Base-by-base conservation (phyloP, 2,888 invertebrate species). In the Laspeyria flexula region DNA sequence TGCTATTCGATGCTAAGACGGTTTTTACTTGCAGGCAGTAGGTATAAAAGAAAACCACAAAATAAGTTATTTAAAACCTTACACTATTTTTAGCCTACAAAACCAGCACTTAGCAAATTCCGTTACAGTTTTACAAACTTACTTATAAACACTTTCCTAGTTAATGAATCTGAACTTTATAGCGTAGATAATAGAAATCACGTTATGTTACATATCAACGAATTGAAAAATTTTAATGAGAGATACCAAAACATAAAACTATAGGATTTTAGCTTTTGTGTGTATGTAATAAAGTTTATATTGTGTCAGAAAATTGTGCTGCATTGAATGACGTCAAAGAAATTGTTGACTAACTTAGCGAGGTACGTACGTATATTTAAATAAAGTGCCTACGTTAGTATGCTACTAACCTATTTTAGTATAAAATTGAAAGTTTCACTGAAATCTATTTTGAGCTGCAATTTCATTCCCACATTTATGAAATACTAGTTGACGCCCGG, bases 291-390 rank as follows among this genome's bases (percentile, higher is more conserved):
- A 55, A 64, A 59, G 62, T 52, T 57, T 44, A 39, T 38, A 31
- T 60, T 30, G 18, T 42, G 50, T 43, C 52, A 60, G 41, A 40
- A 43, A 53, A 42, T 67, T 59, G 58, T 54, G 55, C 58, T 58
- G 53, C 51, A 44, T 37, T 55, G 51, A 66, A 71, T 87, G 87
- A 87, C 86, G 86, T 87, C 86, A 87, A 81, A 68, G 75, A 71
- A 70, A 75, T 71, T 68, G 71, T 78, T 80, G 75, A 66, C 73
- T 56, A 71, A 66, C 67, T 50, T 67, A 63, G 65, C 54, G 37
- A 52, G n/a, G n/a, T n/a, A n/a, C n/a, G n/a, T n/a, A n/a, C 47
- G 42, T 50, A 48, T 50, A 44, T 57, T 60, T 55, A 56, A 61
- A 59, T 60, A 56, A 55, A 61, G 60, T 56, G 50, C 51, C 50